phyloP scores from a whole-genome alignment of 2,888 invertebrate genomes.

The Tricholauxania praeusta region DNA sequence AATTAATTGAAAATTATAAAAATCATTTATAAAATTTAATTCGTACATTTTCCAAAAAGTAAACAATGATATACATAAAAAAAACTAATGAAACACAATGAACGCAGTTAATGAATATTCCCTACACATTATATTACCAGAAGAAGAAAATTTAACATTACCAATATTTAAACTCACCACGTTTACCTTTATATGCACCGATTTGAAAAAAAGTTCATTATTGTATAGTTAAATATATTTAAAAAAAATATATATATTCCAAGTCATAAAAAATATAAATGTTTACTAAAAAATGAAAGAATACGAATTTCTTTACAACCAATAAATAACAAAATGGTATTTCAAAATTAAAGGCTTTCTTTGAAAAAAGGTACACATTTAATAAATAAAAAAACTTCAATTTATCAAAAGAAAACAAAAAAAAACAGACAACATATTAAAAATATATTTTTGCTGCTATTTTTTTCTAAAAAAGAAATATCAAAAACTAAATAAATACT shows the following conservation, averaged over 20 bases:
- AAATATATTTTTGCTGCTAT: slow-evolving; percentile 31
- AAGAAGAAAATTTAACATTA: not conserved
- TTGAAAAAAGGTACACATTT: no score
- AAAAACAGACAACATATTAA: not conserved
- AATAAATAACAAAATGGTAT: no score
- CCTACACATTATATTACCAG: not conserved
- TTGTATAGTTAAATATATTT: no score
- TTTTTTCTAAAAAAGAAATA: not conserved
- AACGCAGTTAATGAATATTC: not conserved
- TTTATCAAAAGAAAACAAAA: not conserved
- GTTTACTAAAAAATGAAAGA: no score
- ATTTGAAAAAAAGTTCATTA: not conserved
- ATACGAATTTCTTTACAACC: no score
- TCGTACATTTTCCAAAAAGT: not conserved
- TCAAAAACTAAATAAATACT: not conserved
- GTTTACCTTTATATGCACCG: slow-evolving; percentile 9
- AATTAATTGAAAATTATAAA: not conserved
- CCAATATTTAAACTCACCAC: slow-evolving; percentile 7
- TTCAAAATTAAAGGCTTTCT: no score
- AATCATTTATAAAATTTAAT: slow-evolving; percentile 5
- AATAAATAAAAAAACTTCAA: not conserved
- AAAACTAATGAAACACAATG: not conserved
- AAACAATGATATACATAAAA: not conserved
- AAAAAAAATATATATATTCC: no score
- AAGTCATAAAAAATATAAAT: no score